These are phyloP conservation scores for Ischnus inquisitorius DNA, from an alignment of 2,888 invertebrate genomes.

Conservation along the genomic window DNA sequence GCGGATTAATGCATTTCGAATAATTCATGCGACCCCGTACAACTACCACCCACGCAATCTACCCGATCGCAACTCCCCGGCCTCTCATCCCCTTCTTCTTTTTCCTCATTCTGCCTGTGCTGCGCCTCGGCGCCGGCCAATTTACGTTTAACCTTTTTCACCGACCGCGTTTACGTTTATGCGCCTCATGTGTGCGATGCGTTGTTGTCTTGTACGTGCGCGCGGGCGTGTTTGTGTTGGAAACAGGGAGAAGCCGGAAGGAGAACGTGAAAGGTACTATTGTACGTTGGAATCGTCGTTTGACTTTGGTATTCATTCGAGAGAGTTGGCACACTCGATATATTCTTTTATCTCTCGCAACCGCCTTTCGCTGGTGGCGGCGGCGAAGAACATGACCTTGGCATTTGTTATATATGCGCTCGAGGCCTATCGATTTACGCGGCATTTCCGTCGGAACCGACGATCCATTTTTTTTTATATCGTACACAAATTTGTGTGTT, in stretches of 20 bases:
- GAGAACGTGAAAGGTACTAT: slow-evolving; percentile 13
- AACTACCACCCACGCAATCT: slow-evolving; percentile 51
- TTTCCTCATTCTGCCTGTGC: slow-evolving; percentile 1
- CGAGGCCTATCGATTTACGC: slow-evolving; percentile 10
- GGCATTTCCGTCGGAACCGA: neutral
- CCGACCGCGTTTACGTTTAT: slow-evolving; percentile 44
- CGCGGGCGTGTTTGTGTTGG: slow-evolving; percentile 13
- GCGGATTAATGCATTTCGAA: slow-evolving; percentile 80
- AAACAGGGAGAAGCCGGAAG: neutral
- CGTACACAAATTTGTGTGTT: neutral
- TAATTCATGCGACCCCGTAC: slow-evolving; percentile 75
- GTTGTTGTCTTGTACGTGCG: no score
- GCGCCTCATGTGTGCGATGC: no score
- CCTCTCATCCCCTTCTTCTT: neutral
- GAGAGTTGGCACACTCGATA: slow-evolving; percentile 38
- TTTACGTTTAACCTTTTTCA: slow-evolving; percentile 65
- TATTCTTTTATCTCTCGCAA: slow-evolving; percentile 17
- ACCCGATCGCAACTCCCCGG: slow-evolving; percentile 12
- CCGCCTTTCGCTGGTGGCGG: neutral
- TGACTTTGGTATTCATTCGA: neutral
- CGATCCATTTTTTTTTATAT: neutral
- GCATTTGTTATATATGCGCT: slow-evolving; percentile 20
- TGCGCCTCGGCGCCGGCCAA: slow-evolving; percentile 65
- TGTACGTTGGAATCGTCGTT: slow-evolving; percentile 1
- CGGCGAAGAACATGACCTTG: slow-evolving; percentile 38